Conservation (phyloP, 1,140 invertebrate genomes). For the Bombus pyrosoma region DNA sequence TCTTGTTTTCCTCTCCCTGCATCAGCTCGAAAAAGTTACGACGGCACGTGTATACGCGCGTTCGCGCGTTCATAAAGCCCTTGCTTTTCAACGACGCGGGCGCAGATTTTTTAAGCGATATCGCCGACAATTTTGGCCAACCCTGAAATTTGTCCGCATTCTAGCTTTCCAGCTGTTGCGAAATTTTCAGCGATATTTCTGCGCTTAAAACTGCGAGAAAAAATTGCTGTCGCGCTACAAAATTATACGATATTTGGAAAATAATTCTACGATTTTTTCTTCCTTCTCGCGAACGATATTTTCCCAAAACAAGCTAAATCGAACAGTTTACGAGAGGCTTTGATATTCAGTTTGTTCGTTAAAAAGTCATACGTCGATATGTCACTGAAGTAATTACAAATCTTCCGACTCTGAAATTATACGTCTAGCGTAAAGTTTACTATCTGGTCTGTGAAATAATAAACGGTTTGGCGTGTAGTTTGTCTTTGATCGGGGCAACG, state of each 20-base stretch:
- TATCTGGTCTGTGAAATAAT: not conserved
- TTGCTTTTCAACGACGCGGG: constrained; percentile 10
- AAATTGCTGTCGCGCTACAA: not conserved
- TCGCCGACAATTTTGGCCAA: constrained; percentile 8
- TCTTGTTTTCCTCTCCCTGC: not conserved
- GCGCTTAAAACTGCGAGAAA: not conserved
- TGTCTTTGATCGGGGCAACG: not conserved
- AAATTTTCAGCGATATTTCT: not conserved
- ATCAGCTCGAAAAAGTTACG: constrained; percentile 34
- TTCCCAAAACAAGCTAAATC: not conserved
- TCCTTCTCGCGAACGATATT: not conserved
- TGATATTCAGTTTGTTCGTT: too few relatives aligned
- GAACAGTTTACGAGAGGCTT: rapidly evolving
- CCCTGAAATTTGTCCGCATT: constrained; percentile 8
- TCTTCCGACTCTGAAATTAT: not conserved
- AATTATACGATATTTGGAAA: not conserved
- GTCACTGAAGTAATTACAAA: not conserved
- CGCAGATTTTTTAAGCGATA: constrained; percentile 9
- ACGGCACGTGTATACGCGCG: constrained; percentile 11
- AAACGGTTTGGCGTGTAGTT: not conserved
- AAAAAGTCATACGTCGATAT: not conserved
- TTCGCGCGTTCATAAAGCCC: constrained; percentile 18
- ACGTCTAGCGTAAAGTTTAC: not conserved
- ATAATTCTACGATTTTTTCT: not conserved
- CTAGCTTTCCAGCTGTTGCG: not conserved